Evolutionary conservation across 2,797 vertebrate genomes (phyloP).

Genomic region (Ciconia nigra): DNA sequence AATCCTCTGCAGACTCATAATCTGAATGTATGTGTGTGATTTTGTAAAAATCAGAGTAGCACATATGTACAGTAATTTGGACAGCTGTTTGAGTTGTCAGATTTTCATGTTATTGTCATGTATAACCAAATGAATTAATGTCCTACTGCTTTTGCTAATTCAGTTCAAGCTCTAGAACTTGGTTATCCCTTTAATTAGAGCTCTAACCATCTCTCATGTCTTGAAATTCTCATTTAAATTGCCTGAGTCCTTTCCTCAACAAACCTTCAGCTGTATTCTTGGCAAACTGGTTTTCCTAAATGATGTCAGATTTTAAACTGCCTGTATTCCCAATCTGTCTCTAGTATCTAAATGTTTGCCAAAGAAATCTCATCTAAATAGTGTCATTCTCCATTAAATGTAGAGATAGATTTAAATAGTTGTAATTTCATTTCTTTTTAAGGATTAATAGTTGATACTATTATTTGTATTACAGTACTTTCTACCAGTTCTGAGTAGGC

Average conservation of each 20-base stretch:
- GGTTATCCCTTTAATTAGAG: slow-evolving; percentile 55
- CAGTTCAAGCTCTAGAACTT: background rate
- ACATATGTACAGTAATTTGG: slow-evolving; percentile 43
- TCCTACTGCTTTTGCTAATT: slow-evolving; percentile 23
- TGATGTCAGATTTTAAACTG: slow-evolving; percentile 16
- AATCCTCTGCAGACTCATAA: slow-evolving; percentile 24
- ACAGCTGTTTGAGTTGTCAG: slow-evolving; percentile 57
- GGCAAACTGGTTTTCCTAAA: slow-evolving; percentile 23
- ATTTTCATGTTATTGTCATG: slow-evolving; percentile 43
- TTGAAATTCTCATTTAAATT: slow-evolving; percentile 68
- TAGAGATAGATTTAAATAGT: background rate
- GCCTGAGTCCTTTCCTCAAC: slow-evolving; percentile 23
- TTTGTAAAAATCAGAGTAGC: slow-evolving; percentile 32
- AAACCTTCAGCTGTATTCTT: slow-evolving; percentile 33
- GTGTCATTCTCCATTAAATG: background rate
- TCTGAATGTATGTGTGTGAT: background rate
- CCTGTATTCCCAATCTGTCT: background rate
- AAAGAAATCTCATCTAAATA: background rate
- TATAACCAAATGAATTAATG: slow-evolving; percentile 35
- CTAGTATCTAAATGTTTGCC: background rate
- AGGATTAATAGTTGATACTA: background rate
- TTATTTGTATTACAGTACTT: background rate
- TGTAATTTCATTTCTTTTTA: background rate
- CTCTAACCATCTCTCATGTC: background rate
- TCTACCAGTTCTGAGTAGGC: background rate